A percentile compares a stretch with the other conserved stretches of the same genome.
Evolutionary conservation across 2,797 vertebrate genomes (phyloP).

Genomic region (Luscinia luscinia): DNA sequence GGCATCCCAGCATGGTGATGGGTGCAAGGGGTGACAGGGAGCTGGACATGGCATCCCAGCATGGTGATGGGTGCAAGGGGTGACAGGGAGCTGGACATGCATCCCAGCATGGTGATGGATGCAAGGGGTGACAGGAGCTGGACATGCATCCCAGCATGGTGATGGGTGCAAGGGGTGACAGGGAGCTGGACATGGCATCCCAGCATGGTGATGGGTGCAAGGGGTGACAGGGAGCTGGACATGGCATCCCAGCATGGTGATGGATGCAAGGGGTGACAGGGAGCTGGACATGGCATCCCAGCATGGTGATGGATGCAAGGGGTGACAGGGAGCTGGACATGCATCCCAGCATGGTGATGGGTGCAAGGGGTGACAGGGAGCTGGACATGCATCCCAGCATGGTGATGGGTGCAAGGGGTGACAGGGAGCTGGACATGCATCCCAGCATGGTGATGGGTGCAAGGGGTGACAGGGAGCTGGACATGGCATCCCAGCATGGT

Average conservation of each 20-base stretch:
- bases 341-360: not conserved
- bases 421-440: not conserved
- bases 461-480: not conserved
- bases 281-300: not conserved
- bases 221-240: not conserved
- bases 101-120: too few relatives aligned
- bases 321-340: too few relatives aligned
- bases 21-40: not conserved
- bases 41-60: too few relatives aligned
- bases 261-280: not conserved
- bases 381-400: too few relatives aligned
- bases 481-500: too few relatives aligned
- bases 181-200: fast-evolving
- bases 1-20: too few relatives aligned
- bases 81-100: not conserved
- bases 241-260: not conserved
- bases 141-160: not conserved
- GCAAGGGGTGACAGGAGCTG: not conserved
- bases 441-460: too few relatives aligned
- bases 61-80: too few relatives aligned
- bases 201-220: too few relatives aligned
- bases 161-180: not conserved
- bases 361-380: not conserved
- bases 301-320: too few relatives aligned
- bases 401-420: not conserved